Conservation (phyloP, 2,797 vertebrate species). For the Gymnoscopelus microlampas region DNA sequence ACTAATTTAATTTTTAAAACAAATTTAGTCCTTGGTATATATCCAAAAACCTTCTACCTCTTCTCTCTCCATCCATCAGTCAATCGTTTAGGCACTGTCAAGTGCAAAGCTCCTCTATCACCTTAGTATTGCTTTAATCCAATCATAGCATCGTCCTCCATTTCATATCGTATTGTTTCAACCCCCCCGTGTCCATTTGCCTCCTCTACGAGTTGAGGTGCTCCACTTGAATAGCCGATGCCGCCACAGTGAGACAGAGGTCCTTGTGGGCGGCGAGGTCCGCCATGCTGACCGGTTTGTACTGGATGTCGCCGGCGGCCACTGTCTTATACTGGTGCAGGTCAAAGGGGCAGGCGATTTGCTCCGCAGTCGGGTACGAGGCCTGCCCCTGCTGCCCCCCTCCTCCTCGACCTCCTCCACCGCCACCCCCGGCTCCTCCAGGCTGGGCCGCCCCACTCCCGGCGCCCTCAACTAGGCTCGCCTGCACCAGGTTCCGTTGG, state of each 20-base stretch:
- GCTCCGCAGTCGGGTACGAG: slow-evolving; percentile 72
- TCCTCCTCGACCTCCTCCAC: slow-evolving; percentile 73
- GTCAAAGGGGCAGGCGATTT: slow-evolving; percentile 90
- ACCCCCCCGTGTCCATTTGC: slow-evolving; percentile 18
- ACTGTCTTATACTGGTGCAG: slow-evolving; percentile 96
- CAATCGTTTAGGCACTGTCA: slow-evolving; percentile 60
- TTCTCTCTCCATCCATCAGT: slow-evolving; percentile 40
- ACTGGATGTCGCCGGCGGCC: slow-evolving; percentile 80
- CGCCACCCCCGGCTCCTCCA: slow-evolving; percentile 60
- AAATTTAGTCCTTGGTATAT: slow-evolving; percentile 47
- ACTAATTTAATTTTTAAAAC: slow-evolving; percentile 38
- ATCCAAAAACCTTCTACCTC: slow-evolving; percentile 46
- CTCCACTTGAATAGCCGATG: slow-evolving; percentile 97
- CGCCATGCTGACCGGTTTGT: slow-evolving; percentile 82
- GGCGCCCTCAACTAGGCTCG: neutral
- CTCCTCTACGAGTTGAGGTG: slow-evolving; percentile 92
- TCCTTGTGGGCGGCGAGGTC: slow-evolving; percentile 91
- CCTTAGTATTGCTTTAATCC: slow-evolving; percentile 72
- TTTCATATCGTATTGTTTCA: slow-evolving; percentile 33
- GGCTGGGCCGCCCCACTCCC: slow-evolving; percentile 50
- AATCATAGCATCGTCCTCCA: slow-evolving; percentile 38
- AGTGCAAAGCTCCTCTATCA: slow-evolving; percentile 53
- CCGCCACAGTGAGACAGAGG: slow-evolving; percentile 97
- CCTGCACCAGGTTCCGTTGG: slow-evolving; percentile 76
- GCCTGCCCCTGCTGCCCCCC: slow-evolving; percentile 80